These are phyloP conservation scores for Eupsilia transversa DNA, from an alignment of 2,888 invertebrate species.

Conservation along the genomic window DNA sequence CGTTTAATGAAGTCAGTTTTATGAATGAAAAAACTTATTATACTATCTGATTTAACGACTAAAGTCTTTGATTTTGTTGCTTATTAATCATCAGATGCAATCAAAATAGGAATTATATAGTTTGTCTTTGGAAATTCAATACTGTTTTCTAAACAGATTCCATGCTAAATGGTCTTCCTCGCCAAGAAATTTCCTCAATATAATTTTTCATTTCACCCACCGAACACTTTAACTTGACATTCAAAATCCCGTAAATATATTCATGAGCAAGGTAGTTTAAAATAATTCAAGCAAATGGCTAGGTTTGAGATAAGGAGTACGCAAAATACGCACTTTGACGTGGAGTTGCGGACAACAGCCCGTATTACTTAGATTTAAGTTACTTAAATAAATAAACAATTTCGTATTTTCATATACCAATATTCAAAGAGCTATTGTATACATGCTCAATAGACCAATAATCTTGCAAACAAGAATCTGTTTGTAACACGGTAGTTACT, in stretches of 20 bases:
- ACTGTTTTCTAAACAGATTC: background rate
- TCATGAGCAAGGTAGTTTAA: background rate
- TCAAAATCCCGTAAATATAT: background rate
- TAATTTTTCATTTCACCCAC: background rate
- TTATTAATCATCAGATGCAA: background rate
- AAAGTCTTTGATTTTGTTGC: background rate
- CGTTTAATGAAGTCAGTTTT: conserved; percentile 1
- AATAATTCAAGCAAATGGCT: too few relatives aligned
- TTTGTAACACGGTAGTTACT: background rate
- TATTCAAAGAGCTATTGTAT: too few relatives aligned
- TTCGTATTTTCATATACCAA: background rate
- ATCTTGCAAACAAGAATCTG: background rate
- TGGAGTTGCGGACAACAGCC: background rate
- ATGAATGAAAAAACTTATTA: background rate
- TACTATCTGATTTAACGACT: too few relatives aligned
- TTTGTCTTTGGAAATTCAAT: background rate
- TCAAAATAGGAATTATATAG: background rate
- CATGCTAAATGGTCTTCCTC: background rate
- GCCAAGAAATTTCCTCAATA: too few relatives aligned
- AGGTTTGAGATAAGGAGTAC: background rate
- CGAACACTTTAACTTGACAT: background rate
- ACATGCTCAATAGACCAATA: background rate
- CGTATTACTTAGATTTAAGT: too few relatives aligned
- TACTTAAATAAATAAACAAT: background rate
- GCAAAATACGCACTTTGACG: background rate